Evolutionary conservation across 1,140 invertebrate species (phyloP).

Genomic region (Bombus fervidus): DNA sequence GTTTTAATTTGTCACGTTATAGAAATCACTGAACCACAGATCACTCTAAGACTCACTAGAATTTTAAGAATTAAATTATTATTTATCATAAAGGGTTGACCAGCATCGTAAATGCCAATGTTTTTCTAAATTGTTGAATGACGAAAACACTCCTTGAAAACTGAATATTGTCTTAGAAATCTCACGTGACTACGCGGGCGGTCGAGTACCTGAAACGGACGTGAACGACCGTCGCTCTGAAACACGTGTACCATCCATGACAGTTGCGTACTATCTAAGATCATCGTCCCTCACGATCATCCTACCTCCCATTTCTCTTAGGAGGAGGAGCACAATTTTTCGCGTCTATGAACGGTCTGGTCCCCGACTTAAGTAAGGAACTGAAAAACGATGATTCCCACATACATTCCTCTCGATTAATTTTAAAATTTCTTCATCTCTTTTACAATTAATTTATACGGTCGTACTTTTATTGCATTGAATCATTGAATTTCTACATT

Average conservation of each 20-base stretch:
- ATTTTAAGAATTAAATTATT: not conserved
- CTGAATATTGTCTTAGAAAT: constrained; percentile 13
- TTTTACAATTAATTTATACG: too few species aligned
- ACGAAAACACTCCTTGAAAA: not conserved
- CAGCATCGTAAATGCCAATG: too few species aligned
- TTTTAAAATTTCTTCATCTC: too few species aligned
- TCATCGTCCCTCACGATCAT: constrained; percentile 34
- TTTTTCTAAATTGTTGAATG: not conserved
- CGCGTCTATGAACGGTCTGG: not conserved
- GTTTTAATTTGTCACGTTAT: too few species aligned
- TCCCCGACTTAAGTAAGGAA: too few species aligned
- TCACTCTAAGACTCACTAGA: too few species aligned
- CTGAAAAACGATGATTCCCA: too few species aligned
- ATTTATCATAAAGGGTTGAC: too few species aligned
- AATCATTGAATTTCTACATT: not conserved
- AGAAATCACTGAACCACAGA: too few species aligned
- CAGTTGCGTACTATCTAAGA: constrained; percentile 64
- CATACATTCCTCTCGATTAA: too few species aligned
- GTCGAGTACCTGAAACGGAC: constrained; percentile 31
- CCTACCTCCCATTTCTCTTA: not conserved
- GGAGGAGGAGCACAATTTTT: not conserved
- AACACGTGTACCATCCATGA: constrained; percentile 59
- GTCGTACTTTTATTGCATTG: too few species aligned
- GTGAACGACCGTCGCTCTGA: constrained; percentile 7
- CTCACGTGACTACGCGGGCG: constrained; percentile 14